These are phyloP conservation scores for Anodontia alba DNA, from an alignment of 2,888 invertebrate species.

Conservation along the genomic window DNA sequence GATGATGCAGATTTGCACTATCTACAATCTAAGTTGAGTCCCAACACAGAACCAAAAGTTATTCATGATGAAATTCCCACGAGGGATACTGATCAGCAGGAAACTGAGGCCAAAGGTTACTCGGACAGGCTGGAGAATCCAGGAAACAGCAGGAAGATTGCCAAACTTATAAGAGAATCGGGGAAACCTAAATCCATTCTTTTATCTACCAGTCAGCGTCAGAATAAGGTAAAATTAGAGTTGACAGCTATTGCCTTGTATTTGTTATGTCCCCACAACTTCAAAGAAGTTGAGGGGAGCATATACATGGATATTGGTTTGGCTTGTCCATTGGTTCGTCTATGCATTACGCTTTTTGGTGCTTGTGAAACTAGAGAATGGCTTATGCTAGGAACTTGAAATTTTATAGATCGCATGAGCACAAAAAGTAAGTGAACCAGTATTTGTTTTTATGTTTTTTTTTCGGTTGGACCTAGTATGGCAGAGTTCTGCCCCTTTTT, in stretches of 20 bases:
- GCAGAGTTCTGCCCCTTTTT: too few relatives aligned
- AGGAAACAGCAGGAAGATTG: conserved; percentile 75
- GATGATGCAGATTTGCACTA: conserved; percentile 66
- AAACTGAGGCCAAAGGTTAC: conserved; percentile 40
- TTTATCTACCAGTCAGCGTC: conserved; percentile 57
- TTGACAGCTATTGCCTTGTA: neutral
- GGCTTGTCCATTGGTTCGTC: too few relatives aligned
- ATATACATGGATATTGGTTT: too few relatives aligned
- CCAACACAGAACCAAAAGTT: conserved; percentile 21
- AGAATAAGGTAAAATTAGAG: conserved; percentile 58
- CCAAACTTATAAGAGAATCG: conserved; percentile 71
- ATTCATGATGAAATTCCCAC: conserved; percentile 23
- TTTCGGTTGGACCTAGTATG: too few relatives aligned
- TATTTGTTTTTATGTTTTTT: too few relatives aligned
- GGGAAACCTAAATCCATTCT: conserved; percentile 77
- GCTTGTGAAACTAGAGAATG: too few relatives aligned
- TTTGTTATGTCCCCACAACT: too few relatives aligned
- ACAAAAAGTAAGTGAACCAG: too few relatives aligned
- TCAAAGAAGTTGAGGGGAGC: too few relatives aligned
- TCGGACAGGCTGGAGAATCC: conserved; percentile 66
- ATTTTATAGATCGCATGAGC: too few relatives aligned
- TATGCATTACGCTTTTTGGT: too few relatives aligned
- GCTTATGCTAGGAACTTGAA: too few relatives aligned
- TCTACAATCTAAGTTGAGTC: conserved; percentile 50
- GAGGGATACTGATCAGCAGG: conserved; percentile 19